Evolutionary conservation across 1,140 invertebrate genomes (phyloP).

Genomic region (Spodoptera frugiperda): DNA sequence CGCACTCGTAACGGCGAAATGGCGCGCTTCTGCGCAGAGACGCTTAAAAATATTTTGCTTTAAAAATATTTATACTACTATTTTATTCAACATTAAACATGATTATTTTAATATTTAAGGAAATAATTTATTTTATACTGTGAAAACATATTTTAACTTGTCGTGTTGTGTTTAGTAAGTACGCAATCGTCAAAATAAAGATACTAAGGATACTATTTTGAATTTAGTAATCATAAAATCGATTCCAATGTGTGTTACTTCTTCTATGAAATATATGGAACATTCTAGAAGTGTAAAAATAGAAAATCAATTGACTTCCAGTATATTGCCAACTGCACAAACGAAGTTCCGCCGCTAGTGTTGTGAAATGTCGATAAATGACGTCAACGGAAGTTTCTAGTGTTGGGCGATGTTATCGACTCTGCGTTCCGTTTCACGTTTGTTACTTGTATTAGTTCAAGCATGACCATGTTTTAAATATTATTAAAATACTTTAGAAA

Average conservation of each 20-base stretch:
- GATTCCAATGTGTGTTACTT: not conserved
- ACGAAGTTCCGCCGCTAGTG: slow-evolving; percentile 43
- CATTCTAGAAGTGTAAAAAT: slow-evolving; percentile 39
- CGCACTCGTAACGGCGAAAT: slow-evolving; percentile 67
- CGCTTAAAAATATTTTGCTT: not conserved
- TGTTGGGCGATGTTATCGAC: slow-evolving; percentile 51
- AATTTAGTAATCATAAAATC: not conserved
- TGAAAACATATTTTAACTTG: too few relatives aligned
- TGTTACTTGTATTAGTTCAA: not conserved
- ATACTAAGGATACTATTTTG: too few relatives aligned
- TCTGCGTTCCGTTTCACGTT: slow-evolving; percentile 45
- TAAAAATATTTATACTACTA: not conserved
- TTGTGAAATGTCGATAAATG: slow-evolving; percentile 35
- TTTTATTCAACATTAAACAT: too few relatives aligned
- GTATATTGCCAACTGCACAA: slow-evolving; percentile 43
- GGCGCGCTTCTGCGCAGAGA: slow-evolving; percentile 74
- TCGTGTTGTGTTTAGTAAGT: too few relatives aligned
- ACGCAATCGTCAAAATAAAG: too few relatives aligned
- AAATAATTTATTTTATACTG: too few relatives aligned
- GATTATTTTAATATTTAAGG: not conserved
- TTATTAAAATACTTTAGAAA: not conserved
- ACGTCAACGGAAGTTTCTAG: slow-evolving; percentile 57
- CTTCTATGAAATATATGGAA: not conserved
- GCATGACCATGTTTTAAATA: not conserved
- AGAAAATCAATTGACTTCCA: slow-evolving; percentile 46